Evolutionary conservation across 2,888 invertebrate species (phyloP).

Genomic region (Volucella bombylans): DNA sequence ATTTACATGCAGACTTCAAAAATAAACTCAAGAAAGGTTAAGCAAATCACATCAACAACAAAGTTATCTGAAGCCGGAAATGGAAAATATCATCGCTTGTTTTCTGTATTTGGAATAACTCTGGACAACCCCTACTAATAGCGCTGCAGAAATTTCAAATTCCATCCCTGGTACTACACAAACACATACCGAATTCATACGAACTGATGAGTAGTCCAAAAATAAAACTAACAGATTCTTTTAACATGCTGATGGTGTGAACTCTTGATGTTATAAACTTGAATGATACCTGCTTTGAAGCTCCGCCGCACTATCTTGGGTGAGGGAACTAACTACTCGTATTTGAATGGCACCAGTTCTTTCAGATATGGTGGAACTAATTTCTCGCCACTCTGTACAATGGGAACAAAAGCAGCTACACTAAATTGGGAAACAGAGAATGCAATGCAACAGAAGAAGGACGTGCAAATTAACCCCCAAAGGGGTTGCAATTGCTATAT

Average conservation of each 20-base stretch:
- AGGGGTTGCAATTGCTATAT: conserved; percentile 41
- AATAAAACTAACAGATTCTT: conserved; percentile 55
- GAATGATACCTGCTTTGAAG: conserved; percentile 50
- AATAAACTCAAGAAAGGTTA: too few relatives aligned
- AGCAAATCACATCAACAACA: too few relatives aligned
- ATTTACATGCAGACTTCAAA: too few relatives aligned
- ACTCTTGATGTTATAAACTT: conserved; percentile 46
- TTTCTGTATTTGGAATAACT: conserved; percentile 23
- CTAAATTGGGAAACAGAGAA: conserved; percentile 34
- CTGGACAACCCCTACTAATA: conserved; percentile 38
- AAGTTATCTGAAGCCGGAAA: too few relatives aligned
- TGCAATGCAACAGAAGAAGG: conserved; percentile 36
- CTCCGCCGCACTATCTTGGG: background rate
- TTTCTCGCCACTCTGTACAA: conserved; percentile 43
- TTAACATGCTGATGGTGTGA: conserved; percentile 47
- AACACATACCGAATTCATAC: conserved; percentile 36
- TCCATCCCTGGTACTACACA: conserved; percentile 10
- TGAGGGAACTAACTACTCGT: background rate
- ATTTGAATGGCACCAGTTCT: background rate
- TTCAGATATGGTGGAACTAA: conserved; percentile 32
- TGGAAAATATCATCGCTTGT: too few relatives aligned
- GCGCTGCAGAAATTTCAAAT: conserved; percentile 38
- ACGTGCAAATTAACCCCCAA: conserved; percentile 68
- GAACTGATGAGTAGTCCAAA: conserved; percentile 33
- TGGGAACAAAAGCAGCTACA: conserved; percentile 23